phyloP scores from a whole-genome alignment of 2,888 invertebrate genomes.

The Pollenia griseotomentosa region DNA sequence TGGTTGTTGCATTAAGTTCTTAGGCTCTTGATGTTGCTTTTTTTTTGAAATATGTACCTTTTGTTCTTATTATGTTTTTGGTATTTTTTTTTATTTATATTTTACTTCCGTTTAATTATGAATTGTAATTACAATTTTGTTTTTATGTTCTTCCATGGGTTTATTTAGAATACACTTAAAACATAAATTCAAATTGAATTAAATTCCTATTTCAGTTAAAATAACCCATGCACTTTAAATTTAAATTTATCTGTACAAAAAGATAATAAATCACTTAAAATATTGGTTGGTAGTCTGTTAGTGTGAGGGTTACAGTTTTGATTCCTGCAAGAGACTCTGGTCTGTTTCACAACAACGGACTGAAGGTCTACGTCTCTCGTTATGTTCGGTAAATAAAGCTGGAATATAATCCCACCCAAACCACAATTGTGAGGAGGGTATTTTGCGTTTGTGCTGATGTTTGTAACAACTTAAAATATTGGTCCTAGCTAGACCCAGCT shows the following conservation, averaged over 20 bases:
- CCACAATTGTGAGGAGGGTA: no score
- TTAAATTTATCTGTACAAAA: neutral
- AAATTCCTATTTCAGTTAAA: slow-evolving; percentile 9
- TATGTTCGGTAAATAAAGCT: no score
- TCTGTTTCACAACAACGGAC: no score
- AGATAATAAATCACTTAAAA: neutral
- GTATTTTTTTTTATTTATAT: slow-evolving; percentile 1
- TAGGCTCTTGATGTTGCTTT: neutral
- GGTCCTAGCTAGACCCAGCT: no score
- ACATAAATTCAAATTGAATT: neutral
- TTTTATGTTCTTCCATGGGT: neutral
- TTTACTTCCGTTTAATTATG: slow-evolving; percentile 53
- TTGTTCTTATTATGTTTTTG: slow-evolving; percentile 19
- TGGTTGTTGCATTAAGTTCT: slow-evolving; percentile 11
- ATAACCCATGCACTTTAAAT: neutral
- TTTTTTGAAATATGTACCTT: neutral
- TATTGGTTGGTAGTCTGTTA: neutral
- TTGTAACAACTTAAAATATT: no score
- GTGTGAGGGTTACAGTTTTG: no score
- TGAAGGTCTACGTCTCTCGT: no score
- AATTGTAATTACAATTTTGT: slow-evolving; percentile 19
- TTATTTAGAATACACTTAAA: neutral
- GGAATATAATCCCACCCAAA: no score
- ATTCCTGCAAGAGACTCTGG: no score
- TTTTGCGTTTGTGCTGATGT: no score